A percentile compares a stretch with the other conserved stretches of the same genome.
These are phyloP conservation scores for Macrosoma leucophasiata DNA, from an alignment of 2,888 invertebrate genomes.

Conservation along the genomic window DNA sequence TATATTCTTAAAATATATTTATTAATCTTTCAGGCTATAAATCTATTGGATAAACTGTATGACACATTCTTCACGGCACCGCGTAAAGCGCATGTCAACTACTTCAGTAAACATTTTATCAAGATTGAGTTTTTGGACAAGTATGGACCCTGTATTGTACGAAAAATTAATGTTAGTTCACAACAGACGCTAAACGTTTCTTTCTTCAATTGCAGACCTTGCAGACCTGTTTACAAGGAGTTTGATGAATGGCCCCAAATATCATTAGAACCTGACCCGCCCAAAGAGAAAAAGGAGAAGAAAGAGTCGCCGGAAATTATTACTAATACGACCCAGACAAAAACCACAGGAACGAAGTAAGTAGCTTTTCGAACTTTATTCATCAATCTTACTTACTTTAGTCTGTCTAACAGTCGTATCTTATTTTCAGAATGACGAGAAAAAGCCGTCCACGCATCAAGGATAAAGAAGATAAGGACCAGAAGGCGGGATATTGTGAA, in stretches of 20 bases:
- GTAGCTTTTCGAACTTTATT: slow-evolving; percentile 23
- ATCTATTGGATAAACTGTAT: slow-evolving; percentile 80
- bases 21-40: slow-evolving; percentile 76
- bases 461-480: slow-evolving; percentile 58
- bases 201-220: slow-evolving; percentile 52
- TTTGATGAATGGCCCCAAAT: slow-evolving; percentile 79
- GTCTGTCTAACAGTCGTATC: background rate
- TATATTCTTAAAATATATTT: slow-evolving; percentile 58
- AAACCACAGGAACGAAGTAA: slow-evolving; percentile 48
- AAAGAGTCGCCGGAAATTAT: slow-evolving; percentile 39
- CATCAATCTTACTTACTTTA: background rate
- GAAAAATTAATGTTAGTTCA: slow-evolving; percentile 21
- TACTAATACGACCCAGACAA: slow-evolving; percentile 26
- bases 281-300: slow-evolving; percentile 50
- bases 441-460: slow-evolving; percentile 65
- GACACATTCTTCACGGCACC: slow-evolving; percentile 70
- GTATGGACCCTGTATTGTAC: slow-evolving; percentile 60
- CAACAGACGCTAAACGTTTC: slow-evolving; percentile 6
- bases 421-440: slow-evolving; percentile 71
- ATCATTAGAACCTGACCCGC: slow-evolving; percentile 57
- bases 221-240: slow-evolving; percentile 78
- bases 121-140: slow-evolving; percentile 83
- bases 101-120: slow-evolving; percentile 80
- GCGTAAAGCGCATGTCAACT: slow-evolving; percentile 75
- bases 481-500: slow-evolving; percentile 83